Evolutionary conservation across 2,888 invertebrate genomes (phyloP).

Genomic region (Phengaris arion): DNA sequence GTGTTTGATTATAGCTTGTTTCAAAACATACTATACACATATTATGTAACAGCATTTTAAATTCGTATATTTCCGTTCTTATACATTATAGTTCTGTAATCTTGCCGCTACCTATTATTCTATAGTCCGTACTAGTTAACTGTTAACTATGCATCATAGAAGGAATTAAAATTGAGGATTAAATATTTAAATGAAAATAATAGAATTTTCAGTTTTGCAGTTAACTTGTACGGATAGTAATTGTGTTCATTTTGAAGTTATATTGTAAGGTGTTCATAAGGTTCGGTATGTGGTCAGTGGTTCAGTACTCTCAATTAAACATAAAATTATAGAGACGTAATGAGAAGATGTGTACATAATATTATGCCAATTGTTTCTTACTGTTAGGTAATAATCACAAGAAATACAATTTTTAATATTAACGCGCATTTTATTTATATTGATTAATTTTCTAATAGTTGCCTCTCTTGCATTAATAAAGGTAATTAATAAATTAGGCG

Average conservation of each 20-base stretch:
- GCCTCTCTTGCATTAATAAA: no score
- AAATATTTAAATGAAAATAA: not conserved
- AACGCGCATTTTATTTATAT: not conserved
- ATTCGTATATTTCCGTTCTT: no score
- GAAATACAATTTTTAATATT: conserved; percentile 27
- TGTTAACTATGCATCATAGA: no score
- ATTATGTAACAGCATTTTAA: no score
- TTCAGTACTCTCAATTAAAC: not conserved
- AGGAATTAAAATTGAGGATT: no score
- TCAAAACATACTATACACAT: no score
- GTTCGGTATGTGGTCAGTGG: not conserved
- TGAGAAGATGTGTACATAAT: conserved; percentile 12
- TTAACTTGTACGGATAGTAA: conserved; percentile 4
- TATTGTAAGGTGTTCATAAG: not conserved
- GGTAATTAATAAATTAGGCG: no score
- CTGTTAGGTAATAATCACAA: conserved; percentile 29
- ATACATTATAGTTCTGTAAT: no score
- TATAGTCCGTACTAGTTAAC: no score
- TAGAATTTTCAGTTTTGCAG: not conserved
- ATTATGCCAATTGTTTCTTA: conserved; percentile 30
- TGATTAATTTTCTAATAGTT: no score
- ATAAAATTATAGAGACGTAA: not conserved
- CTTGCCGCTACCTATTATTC: no score
- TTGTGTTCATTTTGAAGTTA: conserved; percentile 16
- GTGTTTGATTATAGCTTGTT: no score